phyloP scores from a whole-genome alignment of 2,797 vertebrate species.

The Cynopterus sphinx region DNA sequence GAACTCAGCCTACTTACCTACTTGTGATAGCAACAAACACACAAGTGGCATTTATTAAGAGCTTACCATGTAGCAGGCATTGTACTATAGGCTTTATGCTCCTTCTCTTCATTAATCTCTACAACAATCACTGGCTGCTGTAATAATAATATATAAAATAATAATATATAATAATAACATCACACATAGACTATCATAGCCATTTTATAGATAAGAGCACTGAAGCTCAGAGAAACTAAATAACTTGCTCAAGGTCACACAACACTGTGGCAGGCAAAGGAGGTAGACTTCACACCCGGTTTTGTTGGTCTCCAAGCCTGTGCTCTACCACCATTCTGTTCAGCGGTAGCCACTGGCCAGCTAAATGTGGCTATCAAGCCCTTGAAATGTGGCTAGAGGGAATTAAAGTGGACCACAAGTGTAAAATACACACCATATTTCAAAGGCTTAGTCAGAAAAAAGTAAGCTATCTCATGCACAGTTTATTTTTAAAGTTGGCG shows the following conservation, averaged over 20 bases:
- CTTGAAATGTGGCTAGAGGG: neutral
- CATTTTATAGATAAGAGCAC: neutral
- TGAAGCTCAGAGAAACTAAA: neutral
- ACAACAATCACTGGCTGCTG: neutral
- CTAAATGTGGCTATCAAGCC: neutral
- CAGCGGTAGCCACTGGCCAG: neutral
- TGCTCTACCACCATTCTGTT: fast-evolving
- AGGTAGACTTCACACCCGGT: neutral
- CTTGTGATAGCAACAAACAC: fast-evolving
- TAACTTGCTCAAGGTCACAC: neutral
- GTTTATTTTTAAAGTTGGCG: neutral
- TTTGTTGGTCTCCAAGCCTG: neutral
- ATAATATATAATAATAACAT: neutral
- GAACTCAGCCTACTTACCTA: neutral
- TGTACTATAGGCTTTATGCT: neutral
- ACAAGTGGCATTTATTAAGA: neutral
- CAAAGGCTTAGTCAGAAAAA: neutral
- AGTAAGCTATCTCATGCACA: neutral
- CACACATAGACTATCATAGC: neutral
- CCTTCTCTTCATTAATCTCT: neutral
- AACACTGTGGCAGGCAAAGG: neutral
- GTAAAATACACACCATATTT: neutral
- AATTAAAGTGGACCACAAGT: neutral
- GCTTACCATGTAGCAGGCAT: fast-evolving
- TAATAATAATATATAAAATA: neutral